A percentile compares a stretch with the other conserved stretches of the same genome.
Evolutionary conservation across 2,888 invertebrate species (phyloP).

Genomic region (Drosophila merina): DNA sequence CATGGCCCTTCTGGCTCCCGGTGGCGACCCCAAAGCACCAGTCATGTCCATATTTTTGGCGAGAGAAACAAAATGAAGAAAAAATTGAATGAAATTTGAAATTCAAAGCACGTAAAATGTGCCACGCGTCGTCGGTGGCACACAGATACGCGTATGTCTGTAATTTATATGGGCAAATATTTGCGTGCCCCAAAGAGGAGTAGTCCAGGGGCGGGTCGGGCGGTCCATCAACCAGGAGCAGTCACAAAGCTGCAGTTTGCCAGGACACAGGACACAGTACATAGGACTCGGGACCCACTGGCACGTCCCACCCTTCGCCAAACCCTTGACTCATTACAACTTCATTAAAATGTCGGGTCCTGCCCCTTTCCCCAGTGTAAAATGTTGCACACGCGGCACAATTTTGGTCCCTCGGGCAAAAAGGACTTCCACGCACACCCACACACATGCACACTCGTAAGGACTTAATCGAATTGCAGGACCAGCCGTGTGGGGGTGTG

Average conservation of each 20-base stretch:
- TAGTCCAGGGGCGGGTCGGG: background rate
- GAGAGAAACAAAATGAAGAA: conserved; percentile 19
- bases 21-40: conserved; percentile 17
- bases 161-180: conserved; percentile 74
- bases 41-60: conserved; percentile 32
- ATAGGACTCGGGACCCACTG: background rate
- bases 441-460: background rate
- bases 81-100: conserved; percentile 44
- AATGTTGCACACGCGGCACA: conserved; percentile 58
- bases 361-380: conserved; percentile 17
- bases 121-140: conserved; percentile 46
- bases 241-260: conserved; percentile 41
- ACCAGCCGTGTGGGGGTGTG: conserved; percentile 22
- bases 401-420: conserved; percentile 36
- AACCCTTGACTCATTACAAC: conserved; percentile 60
- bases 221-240: background rate
- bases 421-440: background rate
- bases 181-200: conserved; percentile 44
- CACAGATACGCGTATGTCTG: conserved; percentile 55
- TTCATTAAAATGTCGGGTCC: conserved; percentile 63
- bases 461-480: conserved; percentile 55
- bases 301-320: background rate
- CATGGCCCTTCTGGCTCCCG: conserved; percentile 1
- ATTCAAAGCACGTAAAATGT: conserved; percentile 60
- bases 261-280: conserved; percentile 21